These are phyloP conservation scores for Apostichopus japonicus DNA, from an alignment of 35 echinoderm and acorn worm genomes.

Conservation along the genomic window DNA sequence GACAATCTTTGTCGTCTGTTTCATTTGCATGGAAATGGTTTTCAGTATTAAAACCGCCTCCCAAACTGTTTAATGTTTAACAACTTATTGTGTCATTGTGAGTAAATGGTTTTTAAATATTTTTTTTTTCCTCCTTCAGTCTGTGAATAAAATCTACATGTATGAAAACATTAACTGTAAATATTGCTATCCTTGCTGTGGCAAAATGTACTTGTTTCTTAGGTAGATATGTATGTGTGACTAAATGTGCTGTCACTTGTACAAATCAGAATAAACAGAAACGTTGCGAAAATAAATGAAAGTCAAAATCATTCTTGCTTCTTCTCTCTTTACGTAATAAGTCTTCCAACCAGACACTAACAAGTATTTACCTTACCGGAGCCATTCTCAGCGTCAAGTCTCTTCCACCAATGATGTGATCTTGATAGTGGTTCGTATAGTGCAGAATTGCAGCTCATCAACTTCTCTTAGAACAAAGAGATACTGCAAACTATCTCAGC, in stretches of 20 bases:
- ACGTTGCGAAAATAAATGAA: conserved; percentile 21
- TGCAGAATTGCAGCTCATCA: no score
- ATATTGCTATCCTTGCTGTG: conserved; percentile 15
- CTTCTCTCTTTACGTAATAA: not conserved
- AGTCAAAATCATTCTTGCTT: not conserved
- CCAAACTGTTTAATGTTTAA: no score
- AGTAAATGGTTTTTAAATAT: not conserved
- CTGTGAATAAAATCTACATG: conserved; percentile 8
- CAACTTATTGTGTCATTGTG: not conserved
- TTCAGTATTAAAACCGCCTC: no score
- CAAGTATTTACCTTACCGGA: no score
- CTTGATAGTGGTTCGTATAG: no score
- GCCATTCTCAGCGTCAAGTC: no score
- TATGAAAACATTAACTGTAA: conserved; percentile 1
- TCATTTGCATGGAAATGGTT: no score
- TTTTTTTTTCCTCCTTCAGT: not conserved
- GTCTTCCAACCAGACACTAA: no score
- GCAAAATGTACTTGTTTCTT: conserved; percentile 12
- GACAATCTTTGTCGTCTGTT: no score
- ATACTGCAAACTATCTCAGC: no score
- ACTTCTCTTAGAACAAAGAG: no score
- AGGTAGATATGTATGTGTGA: conserved; percentile 6
- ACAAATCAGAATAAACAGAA: conserved; percentile 12
- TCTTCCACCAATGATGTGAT: no score
- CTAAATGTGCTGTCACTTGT: conserved; percentile 25